Percentiles rank a stretch among this genome's conserved stretches.
Evolutionary conservation across 1,140 invertebrate species (phyloP).

Genomic region (Arctopsyche grandis): DNA sequence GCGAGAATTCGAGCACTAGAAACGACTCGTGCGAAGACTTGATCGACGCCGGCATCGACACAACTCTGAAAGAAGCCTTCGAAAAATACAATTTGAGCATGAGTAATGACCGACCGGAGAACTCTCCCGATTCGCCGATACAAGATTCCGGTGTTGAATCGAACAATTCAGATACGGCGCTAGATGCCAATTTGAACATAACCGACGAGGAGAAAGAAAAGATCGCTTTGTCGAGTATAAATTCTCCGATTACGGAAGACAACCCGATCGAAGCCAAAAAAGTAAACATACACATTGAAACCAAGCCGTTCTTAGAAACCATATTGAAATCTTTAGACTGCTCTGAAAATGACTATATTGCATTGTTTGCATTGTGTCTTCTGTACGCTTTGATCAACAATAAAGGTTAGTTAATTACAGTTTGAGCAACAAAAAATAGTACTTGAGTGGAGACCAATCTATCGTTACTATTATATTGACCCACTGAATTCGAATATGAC

Average conservation of each 20-base stretch:
- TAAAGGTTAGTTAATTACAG: constrained; percentile 73
- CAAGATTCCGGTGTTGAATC: constrained; percentile 64
- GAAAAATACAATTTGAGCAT: constrained; percentile 37
- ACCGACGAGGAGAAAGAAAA: constrained; percentile 93
- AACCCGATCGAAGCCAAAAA: constrained; percentile 57
- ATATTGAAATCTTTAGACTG: constrained; percentile 87
- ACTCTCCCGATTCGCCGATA: constrained; percentile 64
- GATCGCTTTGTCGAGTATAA: constrained; percentile 67
- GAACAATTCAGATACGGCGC: constrained; percentile 58
- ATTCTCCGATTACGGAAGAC: constrained; percentile 54
- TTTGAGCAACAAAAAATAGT: too few species aligned
- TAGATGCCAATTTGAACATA: constrained; percentile 73
- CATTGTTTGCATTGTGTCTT: constrained; percentile 91
- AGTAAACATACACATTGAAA: constrained; percentile 65
- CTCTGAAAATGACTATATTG: constrained; percentile 92
- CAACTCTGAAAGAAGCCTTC: constrained; percentile 12
- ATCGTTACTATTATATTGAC: too few species aligned
- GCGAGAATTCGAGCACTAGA: constrained; percentile 63
- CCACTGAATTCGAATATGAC: too few species aligned
- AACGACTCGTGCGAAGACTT: constrained; percentile 68
- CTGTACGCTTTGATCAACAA: constrained; percentile 95
- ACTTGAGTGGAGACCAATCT: too few species aligned
- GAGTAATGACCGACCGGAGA: constrained; percentile 55
- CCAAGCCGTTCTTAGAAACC: constrained; percentile 89
- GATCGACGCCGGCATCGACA: constrained; percentile 56